phyloP scores from a whole-genome alignment of 1,140 invertebrate genomes.

The Drosophila kohkoa region DNA sequence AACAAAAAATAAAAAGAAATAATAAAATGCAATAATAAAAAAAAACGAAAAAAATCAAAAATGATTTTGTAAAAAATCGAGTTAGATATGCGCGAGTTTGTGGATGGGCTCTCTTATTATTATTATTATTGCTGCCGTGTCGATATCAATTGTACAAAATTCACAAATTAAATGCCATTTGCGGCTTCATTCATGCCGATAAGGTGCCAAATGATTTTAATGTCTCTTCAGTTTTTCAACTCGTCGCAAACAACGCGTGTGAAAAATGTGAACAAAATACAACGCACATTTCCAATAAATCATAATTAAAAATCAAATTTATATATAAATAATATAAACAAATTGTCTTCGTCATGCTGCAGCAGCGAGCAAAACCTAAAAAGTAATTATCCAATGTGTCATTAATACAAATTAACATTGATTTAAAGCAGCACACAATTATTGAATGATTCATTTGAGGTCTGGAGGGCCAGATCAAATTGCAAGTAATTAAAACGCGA shows the following conservation, averaged over 20 bases:
- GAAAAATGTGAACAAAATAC: constrained; percentile 23
- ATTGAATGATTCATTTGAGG: constrained; percentile 34
- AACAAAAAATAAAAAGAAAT: constrained; percentile 54
- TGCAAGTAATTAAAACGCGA: constrained; percentile 38
- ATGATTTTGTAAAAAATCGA: constrained; percentile 58
- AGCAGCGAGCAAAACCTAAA: constrained; percentile 15
- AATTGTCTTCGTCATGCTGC: constrained; percentile 45
- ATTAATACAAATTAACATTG: constrained; percentile 44
- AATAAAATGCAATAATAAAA: constrained; percentile 60
- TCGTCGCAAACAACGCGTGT: constrained; percentile 27
- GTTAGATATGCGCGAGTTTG: constrained; percentile 38
- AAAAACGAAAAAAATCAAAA: constrained; percentile 47
- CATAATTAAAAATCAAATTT: constrained; percentile 52
- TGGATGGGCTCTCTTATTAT: constrained; percentile 29
- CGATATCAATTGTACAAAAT: constrained; percentile 75
- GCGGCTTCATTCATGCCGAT: constrained; percentile 79
- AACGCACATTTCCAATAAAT: constrained; percentile 59
- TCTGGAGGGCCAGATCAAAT: neutral
- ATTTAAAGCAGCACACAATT: constrained; percentile 15
- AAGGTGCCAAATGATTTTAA: constrained; percentile 73
- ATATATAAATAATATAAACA: constrained; percentile 7
- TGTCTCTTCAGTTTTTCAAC: constrained; percentile 62
- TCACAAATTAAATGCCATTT: constrained; percentile 78
- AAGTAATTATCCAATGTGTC: constrained; percentile 41
- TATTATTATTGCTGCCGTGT: constrained; percentile 42